Evolutionary conservation across 2,888 invertebrate species (phyloP).

Genomic region (Tanypteryx hageni): DNA sequence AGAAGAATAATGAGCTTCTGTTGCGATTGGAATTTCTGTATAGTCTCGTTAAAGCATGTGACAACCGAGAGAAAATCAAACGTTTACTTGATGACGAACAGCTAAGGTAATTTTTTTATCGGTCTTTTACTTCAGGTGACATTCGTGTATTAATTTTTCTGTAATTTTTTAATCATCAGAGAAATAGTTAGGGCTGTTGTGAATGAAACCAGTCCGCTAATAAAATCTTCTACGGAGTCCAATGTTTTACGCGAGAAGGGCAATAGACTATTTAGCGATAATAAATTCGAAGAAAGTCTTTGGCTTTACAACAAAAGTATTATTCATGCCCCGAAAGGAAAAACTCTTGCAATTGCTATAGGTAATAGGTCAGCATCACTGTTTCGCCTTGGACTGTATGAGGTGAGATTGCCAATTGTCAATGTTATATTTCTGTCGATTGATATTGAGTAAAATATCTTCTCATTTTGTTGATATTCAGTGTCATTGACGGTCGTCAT

Average conservation of each 20-base stretch:
- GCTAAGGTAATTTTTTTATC: not conserved
- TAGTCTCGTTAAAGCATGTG: not conserved
- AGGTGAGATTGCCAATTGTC: not conserved
- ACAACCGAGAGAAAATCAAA: not conserved
- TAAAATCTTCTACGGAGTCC: slow-evolving; percentile 9
- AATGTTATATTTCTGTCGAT: too few relatives aligned
- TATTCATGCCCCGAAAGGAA: slow-evolving; percentile 4
- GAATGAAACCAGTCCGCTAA: not conserved
- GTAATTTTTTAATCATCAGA: not conserved
- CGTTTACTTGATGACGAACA: not conserved
- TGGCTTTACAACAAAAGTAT: slow-evolving; percentile 55
- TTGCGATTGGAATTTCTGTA: not conserved
- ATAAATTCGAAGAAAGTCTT: slow-evolving; percentile 16
- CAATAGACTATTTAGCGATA: not conserved
- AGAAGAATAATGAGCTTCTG: not conserved
- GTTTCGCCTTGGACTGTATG: not conserved
- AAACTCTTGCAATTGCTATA: slow-evolving; percentile 19
- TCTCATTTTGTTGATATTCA: too few relatives aligned
- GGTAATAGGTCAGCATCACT: slow-evolving; percentile 45
- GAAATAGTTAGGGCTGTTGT: not conserved
- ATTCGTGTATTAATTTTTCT: not conserved
- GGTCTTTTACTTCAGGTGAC: not conserved
- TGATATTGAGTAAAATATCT: too few relatives aligned
- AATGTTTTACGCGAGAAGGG: not conserved
- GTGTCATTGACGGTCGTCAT: too few relatives aligned